Percentiles rank a stretch among this genome's conserved stretches.
phyloP scores from a whole-genome alignment of 2,797 vertebrate genomes.

The Balearica regulorum region DNA sequence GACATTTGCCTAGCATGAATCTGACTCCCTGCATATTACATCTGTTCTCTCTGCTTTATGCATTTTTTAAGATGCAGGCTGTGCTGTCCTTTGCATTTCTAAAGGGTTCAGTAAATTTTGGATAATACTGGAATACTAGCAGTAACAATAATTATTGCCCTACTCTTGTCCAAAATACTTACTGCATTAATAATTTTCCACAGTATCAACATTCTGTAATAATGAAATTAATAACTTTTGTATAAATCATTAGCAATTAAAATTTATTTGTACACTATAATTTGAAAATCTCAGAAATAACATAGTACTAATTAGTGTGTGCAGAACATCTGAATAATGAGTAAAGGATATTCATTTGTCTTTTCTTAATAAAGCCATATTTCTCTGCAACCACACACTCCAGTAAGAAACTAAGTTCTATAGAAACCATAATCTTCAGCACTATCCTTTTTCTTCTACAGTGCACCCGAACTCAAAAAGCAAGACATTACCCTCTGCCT shows the following conservation, averaged over 20 bases:
- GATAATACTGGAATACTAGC: not conserved
- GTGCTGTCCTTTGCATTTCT: not conserved
- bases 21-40: not conserved
- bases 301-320: not conserved
- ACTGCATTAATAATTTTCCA: conserved; percentile 11
- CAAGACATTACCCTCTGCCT: not conserved
- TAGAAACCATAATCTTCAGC: not conserved
- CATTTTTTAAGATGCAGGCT: not conserved
- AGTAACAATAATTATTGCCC: not conserved
- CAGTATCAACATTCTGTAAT: conserved; percentile 18
- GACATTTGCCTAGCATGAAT: not conserved
- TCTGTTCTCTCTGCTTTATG: not conserved
- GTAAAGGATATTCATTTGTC: conserved; percentile 1
- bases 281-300: conserved; percentile 26
- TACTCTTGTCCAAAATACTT: conserved; percentile 32
- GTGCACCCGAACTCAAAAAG: not conserved
- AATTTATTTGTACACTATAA: conserved; percentile 48
- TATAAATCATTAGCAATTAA: conserved; percentile 50
- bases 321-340: not conserved
- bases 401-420: conserved; percentile 21
- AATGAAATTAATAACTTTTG: conserved; percentile 36
- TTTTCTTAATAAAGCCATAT: not conserved
- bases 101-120: not conserved
- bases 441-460: not conserved
- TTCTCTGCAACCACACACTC: not conserved